Base-by-base conservation (phyloP, 2,888 invertebrate species). In the Spialia ferax region DNA sequence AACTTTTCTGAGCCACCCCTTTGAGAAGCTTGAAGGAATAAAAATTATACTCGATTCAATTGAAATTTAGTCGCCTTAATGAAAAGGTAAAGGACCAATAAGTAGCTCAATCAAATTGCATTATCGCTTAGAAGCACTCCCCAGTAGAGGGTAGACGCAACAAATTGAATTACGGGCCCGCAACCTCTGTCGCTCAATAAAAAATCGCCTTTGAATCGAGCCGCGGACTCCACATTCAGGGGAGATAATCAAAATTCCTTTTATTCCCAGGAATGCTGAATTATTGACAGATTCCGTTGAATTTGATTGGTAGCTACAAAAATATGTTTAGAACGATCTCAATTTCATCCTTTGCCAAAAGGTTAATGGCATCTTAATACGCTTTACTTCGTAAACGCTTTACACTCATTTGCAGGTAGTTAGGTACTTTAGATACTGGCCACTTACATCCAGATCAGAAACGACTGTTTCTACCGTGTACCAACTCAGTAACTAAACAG, bases 61-160 rank as follows among this genome's bases (percentile, higher is more conserved):
- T 79, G 81, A 83, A 85, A 84, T 81, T 84, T 82, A 78, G 81
- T 77, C 77, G 76, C 69, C 66, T 78, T 87, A 89, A 90, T 91
- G 87, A 87, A 89, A 88, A 84, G 85, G 87, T 86, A 89, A 91
- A 90, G 85, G 82, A 83, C 84, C 88, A 88, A 87, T 93, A 89
- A 93, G 89, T 86, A 86, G 88, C 87, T 85, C 85, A 82, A 88
- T 89, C 86, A 88, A 88, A 91, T 91, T 85, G 89, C 84, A 89
- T 91, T 93, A 92, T 86, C 86, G 82, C 85, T 80, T 74, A 72
- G 79, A 73, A 77, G 79, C 82, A 79, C 78, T 84, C 85, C 82
- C 79, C 78, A 67, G 74, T 73, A 78, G 83, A 82, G 85, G 82
- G 85, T 81, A 83, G 87, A 84, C 82, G 81, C 82, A 79, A 84